These are phyloP conservation scores for Drosophila formosana DNA, from an alignment of 2,888 invertebrate species.

Conservation along the genomic window DNA sequence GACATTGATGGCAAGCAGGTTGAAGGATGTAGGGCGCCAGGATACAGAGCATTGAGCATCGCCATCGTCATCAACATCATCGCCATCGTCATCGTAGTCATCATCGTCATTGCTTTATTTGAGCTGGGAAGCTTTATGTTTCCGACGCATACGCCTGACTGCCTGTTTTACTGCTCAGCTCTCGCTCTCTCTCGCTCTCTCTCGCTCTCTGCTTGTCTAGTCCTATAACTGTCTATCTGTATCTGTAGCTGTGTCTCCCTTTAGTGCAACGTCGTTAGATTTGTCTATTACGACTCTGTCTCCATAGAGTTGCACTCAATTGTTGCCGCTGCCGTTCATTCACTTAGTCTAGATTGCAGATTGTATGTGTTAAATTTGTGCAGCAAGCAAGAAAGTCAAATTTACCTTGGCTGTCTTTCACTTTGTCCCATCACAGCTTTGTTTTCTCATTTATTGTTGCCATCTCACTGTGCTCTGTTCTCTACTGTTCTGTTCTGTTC, in stretches of 20 bases:
- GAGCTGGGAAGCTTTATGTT: conserved; percentile 64
- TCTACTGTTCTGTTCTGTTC: background rate
- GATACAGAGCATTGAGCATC: conserved; percentile 24
- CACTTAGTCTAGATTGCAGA: conserved; percentile 56
- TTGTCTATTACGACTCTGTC: conserved; percentile 74
- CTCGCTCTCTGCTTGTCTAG: conserved; percentile 20
- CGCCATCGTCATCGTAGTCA: conserved; percentile 20
- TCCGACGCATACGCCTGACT: conserved; percentile 64
- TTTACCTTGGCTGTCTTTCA: conserved; percentile 52
- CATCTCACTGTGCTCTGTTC: background rate
- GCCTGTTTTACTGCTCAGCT: conserved; percentile 52
- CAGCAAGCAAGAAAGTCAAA: conserved; percentile 73
- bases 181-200: conserved; percentile 19
- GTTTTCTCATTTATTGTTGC: conserved; percentile 7
- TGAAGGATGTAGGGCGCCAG: conserved; percentile 32
- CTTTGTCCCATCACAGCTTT: background rate
- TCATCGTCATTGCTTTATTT: conserved; percentile 62
- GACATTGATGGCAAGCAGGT: conserved; percentile 56
- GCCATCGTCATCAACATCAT: conserved; percentile 25
- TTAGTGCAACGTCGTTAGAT: conserved; percentile 72
- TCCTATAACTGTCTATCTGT: conserved; percentile 33
- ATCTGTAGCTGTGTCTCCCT: conserved; percentile 23
- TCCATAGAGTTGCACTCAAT: conserved; percentile 64
- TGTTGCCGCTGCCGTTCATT: conserved; percentile 46
- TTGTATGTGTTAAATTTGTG: conserved; percentile 61